Evolutionary conservation across 2,113 vertebrate genomes (phyloP), one percentile per base, ranked within the genome.

Genomic region (Oryzias woworae): DNA sequence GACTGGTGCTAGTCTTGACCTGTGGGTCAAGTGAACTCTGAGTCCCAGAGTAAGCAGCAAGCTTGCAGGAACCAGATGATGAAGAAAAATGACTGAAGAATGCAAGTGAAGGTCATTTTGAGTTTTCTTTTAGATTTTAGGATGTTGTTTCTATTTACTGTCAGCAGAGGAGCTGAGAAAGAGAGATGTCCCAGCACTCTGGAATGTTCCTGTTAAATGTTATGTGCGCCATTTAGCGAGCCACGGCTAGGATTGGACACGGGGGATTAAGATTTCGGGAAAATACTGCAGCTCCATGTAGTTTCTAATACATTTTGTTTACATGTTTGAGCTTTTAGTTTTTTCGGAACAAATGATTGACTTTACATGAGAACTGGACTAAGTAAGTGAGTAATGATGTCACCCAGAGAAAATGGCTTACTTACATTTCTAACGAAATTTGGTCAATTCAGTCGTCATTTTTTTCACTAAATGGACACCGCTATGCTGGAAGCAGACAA

Each of bases 1-100:
- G 50, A 41, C n/a, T 52, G 31, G 58, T 77, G 67, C 44, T 49
- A 52, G 59, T 75, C 36, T 62, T 79, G 80, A 83, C 75, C 82
- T 68, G 53, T 44, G 51, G 74, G 74, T 83, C 82, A 81, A 75
- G 58, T 71, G 62, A 85, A 82, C 76, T 73, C 36, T 7, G 44
- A 1, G 15, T 71, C 24, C 73, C 64, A 71, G 69, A 71, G 14
- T 23, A 43, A 1, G 1, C 47, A 59, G 54, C 23, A 60, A 67
- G 55, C 59, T 53, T 58, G 8, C 58, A 66, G 56, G 41, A 64
- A 66, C 45, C 54, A 15, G 12, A 72, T 76, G 86, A 86, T 41
- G 42, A 77, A 55, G 45, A 47, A 14, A 68, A 14, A 48, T 41
- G 49, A 59, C 36, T 47, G 17, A 66, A 60, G 54, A 42, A 58